Base-by-base conservation (phyloP, 2,888 invertebrate genomes). In the Gortyna flavago region DNA sequence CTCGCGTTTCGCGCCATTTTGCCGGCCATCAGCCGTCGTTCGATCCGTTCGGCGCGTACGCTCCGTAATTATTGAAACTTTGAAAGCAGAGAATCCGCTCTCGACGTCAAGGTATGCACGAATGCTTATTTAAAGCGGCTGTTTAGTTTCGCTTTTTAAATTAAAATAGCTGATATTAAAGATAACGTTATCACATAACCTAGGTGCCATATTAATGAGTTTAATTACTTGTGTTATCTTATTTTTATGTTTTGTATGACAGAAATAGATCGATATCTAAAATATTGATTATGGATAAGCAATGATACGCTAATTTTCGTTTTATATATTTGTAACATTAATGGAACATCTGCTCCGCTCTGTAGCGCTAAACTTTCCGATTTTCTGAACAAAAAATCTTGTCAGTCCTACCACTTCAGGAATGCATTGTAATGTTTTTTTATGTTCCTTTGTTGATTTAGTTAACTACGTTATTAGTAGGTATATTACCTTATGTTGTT, bases 1-100 rank as follows among this genome's bases (percentile, higher is more conserved):
- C 93, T 92, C 92, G 92, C 91, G 91, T 94, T 94, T 94, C 92
- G 92, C 93, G 91, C 92, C 91, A 90, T 93, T 94, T 94, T 92
- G 88, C 91, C 90, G 91, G 89, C 89, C 92, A 93, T 93, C 93
- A 92, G 85, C 86, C 87, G 87, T 87, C 90, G 89, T 89, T 90
- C 87, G 90, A 91, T 90, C 87, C 86, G 88, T 88, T 88, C 90
- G 79, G 85, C 89, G 90, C 89, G 90, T 89, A 90, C 90, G 89
- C 86, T 87, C 80, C 89, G 90, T 91, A 93, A 94, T 93, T 93
- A 93, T 92, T 92, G 91, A 54, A 80, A 80, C 74, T 79, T 78
- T 74, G 79, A 90, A 91, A 91, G 89, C 91, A 91, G 91, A 87
- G 92, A 93, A 87, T 87, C 80, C 81, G 83, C 88, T 87, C 83